A percentile compares a stretch with the other conserved stretches of the same genome.
Evolutionary conservation across 2,888 invertebrate genomes (phyloP).

Genomic region (Cyclophora punctaria): DNA sequence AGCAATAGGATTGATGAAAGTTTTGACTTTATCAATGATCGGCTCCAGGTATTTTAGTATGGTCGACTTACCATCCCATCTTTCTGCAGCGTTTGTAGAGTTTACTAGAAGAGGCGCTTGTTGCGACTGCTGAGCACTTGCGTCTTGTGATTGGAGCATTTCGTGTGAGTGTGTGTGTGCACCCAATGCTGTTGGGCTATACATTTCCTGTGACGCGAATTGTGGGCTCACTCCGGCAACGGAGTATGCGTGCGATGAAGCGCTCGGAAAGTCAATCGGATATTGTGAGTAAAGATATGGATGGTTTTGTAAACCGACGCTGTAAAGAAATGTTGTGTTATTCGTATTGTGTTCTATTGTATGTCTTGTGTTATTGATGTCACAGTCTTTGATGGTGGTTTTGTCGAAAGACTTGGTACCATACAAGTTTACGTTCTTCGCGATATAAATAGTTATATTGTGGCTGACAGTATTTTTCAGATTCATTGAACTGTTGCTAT

Average conservation of each 20-base stretch:
- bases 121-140: slow-evolving; percentile 71
- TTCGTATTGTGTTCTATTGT: slow-evolving; percentile 19
- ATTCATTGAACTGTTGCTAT: too few relatives aligned
- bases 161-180: slow-evolving; percentile 56
- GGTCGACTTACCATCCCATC: slow-evolving; percentile 73
- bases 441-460: too few relatives aligned
- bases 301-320: slow-evolving; percentile 68
- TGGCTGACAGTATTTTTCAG: too few relatives aligned
- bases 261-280: slow-evolving; percentile 72
- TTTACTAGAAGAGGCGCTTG: slow-evolving; percentile 61
- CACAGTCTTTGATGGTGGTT: too few relatives aligned
- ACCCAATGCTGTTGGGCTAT: slow-evolving; percentile 59
- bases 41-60: slow-evolving; percentile 65
- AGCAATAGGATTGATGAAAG: slow-evolving; percentile 56
- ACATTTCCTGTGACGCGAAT: slow-evolving; percentile 67
- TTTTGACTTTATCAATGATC: slow-evolving; percentile 50
- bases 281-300: slow-evolving; percentile 72
- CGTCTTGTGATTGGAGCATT: slow-evolving; percentile 60
- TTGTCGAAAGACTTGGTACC: too few relatives aligned
- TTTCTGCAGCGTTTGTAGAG: slow-evolving; percentile 60
- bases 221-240: slow-evolving; percentile 67
- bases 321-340: slow-evolving; percentile 53
- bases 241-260: slow-evolving; percentile 72
- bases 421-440: too few relatives aligned
- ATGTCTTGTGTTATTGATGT: neutral